phyloP scores from a whole-genome alignment of 1,140 invertebrate species.

The Zaprionus taronus region DNA sequence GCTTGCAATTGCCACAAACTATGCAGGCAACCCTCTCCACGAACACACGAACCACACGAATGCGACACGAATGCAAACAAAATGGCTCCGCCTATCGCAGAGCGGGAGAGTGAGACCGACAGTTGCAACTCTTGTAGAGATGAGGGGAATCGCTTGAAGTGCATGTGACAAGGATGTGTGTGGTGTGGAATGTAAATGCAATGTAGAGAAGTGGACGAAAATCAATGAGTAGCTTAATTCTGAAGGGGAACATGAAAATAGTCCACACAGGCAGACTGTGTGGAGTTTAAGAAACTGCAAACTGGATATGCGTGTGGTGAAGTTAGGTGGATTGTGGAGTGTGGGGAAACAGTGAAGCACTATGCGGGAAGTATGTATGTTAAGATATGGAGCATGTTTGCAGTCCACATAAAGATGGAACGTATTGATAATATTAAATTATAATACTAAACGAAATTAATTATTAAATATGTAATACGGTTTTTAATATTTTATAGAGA shows the following conservation, averaged over 20 bases:
- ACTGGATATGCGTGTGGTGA: constrained; percentile 13
- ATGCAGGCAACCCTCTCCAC: constrained; percentile 19
- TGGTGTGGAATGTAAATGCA: neutral
- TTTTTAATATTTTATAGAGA: neutral
- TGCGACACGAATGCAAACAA: constrained; percentile 21
- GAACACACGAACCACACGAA: constrained; percentile 8
- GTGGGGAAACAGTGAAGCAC: neutral
- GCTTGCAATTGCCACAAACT: neutral
- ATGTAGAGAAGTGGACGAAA: neutral
- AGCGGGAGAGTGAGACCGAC: constrained; percentile 37
- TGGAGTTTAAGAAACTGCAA: constrained; percentile 1
- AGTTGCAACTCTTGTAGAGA: constrained; percentile 10
- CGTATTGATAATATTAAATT: too few relatives aligned
- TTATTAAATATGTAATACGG: neutral
- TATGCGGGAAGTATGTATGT: neutral
- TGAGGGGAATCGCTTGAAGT: constrained; percentile 21
- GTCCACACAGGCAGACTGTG: neutral
- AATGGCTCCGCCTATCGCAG: constrained; percentile 48
- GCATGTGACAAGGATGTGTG: constrained; percentile 17
- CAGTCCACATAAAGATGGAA: too few relatives aligned
- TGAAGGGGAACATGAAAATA: constrained; percentile 14
- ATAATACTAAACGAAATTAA: neutral
- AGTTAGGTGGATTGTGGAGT: neutral
- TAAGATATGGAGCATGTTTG: neutral
- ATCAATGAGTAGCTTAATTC: constrained; percentile 7